Base-by-base conservation (phyloP, 2,113 vertebrate genomes). In the Cynocephalus volans region DNA sequence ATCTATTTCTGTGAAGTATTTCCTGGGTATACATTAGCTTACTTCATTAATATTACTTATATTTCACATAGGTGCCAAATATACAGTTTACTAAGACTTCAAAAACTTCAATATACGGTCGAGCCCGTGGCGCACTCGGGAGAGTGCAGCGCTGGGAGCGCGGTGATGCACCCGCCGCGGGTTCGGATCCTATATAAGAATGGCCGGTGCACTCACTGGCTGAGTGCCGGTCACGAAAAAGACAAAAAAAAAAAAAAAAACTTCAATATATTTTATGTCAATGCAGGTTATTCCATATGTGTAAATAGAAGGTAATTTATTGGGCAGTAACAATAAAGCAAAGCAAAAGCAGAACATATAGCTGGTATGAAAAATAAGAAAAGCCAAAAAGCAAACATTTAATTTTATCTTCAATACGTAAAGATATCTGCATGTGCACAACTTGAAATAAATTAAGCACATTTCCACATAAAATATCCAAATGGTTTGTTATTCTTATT, bases 1-100 rank as follows among this genome's bases (percentile, higher is more conserved):
- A 28, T 93, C 85, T 86, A 85, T 88, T 62, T 96, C 45, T 93
- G n/a, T 28, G 50, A 93, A 88, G 41, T 82, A 83, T 88, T 96
- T n/a, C n/a, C n/a, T n/a, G n/a, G n/a, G n/a, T n/a, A n/a, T n/a
- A n/a, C n/a, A n/a, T n/a, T n/a, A n/a, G n/a, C n/a, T n/a, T n/a
- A n/a, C n/a, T n/a, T n/a, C n/a, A n/a, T n/a, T n/a, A n/a, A n/a
- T n/a, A n/a, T n/a, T n/a, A n/a, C n/a, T n/a, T n/a, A n/a, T n/a
- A n/a, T n/a, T n/a, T n/a, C n/a, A n/a, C n/a, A n/a, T n/a, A n/a
- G n/a, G n/a, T n/a, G n/a, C n/a, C n/a, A n/a, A n/a, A n/a, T n/a
- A n/a, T n/a, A n/a, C n/a, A n/a, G n/a, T n/a, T n/a, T n/a, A n/a
- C n/a, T n/a, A n/a, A n/a, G n/a, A n/a, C n/a, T n/a, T n/a, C n/a